Evolutionary conservation across 2,888 invertebrate genomes (phyloP), one percentile per base, ranked within the genome.

Genomic region (Mesoligia furuncula): DNA sequence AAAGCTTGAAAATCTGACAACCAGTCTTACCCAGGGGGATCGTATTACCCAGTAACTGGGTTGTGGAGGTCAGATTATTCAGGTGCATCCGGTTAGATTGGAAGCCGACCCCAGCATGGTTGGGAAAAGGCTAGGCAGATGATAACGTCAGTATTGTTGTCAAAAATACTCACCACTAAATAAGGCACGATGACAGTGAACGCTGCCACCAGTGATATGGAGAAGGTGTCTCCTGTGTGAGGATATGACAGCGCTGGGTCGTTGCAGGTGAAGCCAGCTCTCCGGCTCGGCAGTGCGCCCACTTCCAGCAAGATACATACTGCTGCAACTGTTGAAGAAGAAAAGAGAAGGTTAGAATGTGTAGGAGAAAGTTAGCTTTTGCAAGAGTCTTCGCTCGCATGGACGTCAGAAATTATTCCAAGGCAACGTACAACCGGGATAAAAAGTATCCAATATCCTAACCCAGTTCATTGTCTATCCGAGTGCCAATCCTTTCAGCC

Each of bases 171-270:
- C 90, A 98, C 97, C 90, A 97, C 93, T 79, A 98, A 48, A 73
- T 97, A 94, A 24, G 98, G 98, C 57, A 97, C 92, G 20, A 97
- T 82, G 57, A 97, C 87, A 61, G 97, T 97, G 73, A 97, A 97
- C 13, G 94, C 87, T 5, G 98, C 93, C 36, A 98, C 95, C 79
- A 97, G 88, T 0, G 95, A 93, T 80, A 97, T 95, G 73, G 97
- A 96, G 86, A 98, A 96, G 6, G 98, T 98, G 90, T 98, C 98
- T 1, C 98, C 98, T 0, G 93, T 94, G 91, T 97, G 98, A 81
- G 97, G 97, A 93, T 97, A 97, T 0, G 97, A 97, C 90, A 98
- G 97, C 77, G 97, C 97, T 11, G 98, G 98, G 91, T 98, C 98
- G 89, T 97, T 97, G 95, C 98, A 98, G 87, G 95, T 97, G 94